Percentiles rank a stretch among this genome's conserved stretches.
Evolutionary conservation across 2,113 vertebrate genomes (phyloP).

Genomic region (Anser brachyrhynchus): DNA sequence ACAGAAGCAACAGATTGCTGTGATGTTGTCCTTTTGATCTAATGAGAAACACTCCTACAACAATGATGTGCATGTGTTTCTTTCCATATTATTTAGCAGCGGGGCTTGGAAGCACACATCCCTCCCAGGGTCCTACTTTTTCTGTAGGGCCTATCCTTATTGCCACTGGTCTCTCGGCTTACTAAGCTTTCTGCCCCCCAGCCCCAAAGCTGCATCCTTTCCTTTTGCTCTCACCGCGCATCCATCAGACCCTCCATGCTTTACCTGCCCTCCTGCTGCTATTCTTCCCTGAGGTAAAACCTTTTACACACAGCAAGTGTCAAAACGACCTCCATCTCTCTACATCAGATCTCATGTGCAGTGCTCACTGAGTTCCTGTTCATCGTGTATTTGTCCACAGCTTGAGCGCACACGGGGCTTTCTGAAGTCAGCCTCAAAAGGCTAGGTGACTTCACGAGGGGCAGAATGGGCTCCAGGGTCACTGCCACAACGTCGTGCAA

Average conservation of each 20-base stretch:
- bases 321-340: neutral
- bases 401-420: neutral
- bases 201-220: neutral
- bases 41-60: slow-evolving; percentile 61
- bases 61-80: slow-evolving; percentile 39
- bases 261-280: neutral
- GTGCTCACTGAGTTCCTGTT: neutral
- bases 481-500: neutral
- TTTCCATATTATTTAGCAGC: neutral
- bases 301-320: slow-evolving; percentile 9
- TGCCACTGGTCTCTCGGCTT: neutral
- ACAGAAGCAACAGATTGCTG: slow-evolving; percentile 48
- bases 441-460: neutral
- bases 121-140: neutral
- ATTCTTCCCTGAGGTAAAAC: neutral
- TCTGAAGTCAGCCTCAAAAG: neutral
- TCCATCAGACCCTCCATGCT: neutral
- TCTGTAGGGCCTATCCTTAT: neutral
- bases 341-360: neutral
- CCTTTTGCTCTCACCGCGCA: neutral
- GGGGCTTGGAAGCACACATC: neutral
- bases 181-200: neutral
- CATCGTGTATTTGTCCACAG: neutral
- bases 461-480: neutral
- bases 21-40: slow-evolving; percentile 61